phyloP scores from a whole-genome alignment of 2,113 vertebrate genomes.

The Camelus dromedarius region DNA sequence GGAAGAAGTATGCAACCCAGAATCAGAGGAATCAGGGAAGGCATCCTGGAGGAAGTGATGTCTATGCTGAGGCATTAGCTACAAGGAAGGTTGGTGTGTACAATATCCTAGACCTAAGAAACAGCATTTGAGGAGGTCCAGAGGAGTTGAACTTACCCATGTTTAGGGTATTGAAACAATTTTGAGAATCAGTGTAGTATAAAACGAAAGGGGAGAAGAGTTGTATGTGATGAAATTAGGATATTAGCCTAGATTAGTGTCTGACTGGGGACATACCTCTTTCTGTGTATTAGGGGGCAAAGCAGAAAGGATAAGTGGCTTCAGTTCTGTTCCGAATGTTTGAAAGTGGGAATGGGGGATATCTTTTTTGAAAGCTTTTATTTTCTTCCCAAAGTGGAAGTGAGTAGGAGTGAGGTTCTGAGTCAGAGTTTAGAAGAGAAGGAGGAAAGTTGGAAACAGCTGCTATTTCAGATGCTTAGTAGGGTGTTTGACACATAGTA shows the following conservation, averaged over 20 bases:
- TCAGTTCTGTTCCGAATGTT: not conserved
- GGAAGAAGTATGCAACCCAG: not conserved
- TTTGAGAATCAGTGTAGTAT: not conserved
- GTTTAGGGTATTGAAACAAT: not conserved
- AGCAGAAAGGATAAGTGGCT: not conserved
- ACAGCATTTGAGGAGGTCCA: not conserved
- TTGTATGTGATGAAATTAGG: not conserved
- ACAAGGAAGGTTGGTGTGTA: not conserved
- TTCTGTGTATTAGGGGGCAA: not conserved
- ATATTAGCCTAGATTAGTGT: not conserved
- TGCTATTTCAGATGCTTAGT: not conserved
- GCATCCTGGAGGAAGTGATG: not conserved
- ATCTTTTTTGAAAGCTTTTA: not conserved
- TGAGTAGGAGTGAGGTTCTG: not conserved
- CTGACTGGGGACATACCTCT: not conserved
- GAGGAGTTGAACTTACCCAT: not conserved
- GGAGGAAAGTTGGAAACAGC: not conserved
- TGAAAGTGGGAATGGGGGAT: not conserved
- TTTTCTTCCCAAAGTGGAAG: constrained; percentile 19
- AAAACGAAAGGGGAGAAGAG: not conserved
- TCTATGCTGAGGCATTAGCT: not conserved
- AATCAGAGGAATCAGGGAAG: not conserved
- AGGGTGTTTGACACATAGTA: not conserved
- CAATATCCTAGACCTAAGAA: not conserved
- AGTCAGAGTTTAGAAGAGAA: not conserved